Percentiles rank a stretch among this genome's conserved stretches.
phyloP scores from a whole-genome alignment of 2,888 invertebrate species.

The Patella pellucida region DNA sequence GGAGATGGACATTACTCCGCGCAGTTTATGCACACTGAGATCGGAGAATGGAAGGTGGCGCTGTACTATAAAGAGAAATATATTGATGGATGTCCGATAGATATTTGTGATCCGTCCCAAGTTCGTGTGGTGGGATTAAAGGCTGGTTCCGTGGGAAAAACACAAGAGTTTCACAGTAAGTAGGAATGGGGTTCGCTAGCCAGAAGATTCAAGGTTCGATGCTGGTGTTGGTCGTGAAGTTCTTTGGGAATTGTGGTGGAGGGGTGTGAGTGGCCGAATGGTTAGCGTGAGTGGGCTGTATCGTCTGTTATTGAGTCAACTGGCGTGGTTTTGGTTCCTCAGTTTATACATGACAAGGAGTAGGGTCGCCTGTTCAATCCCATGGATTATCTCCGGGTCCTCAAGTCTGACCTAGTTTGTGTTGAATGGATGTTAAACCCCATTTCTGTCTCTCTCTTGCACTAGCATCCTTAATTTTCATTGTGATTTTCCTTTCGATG shows the following conservation, averaged over 20 bases:
- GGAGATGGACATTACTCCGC: slow-evolving; percentile 60
- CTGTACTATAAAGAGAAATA: slow-evolving; percentile 45
- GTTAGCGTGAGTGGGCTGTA: too few relatives aligned
- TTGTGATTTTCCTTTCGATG: too few relatives aligned
- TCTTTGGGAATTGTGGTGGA: background rate
- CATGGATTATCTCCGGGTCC: too few relatives aligned
- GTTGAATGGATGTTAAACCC: too few relatives aligned
- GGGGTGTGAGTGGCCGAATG: too few relatives aligned
- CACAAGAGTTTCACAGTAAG: slow-evolving; percentile 52
- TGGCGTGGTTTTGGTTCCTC: too few relatives aligned
- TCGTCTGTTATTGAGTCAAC: too few relatives aligned
- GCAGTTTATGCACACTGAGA: slow-evolving; percentile 55
- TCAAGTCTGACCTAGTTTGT: too few relatives aligned
- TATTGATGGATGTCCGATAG: slow-evolving; percentile 55
- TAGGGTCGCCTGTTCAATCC: too few relatives aligned
- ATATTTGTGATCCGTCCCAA: slow-evolving; percentile 61
- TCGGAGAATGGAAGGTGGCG: slow-evolving; percentile 57
- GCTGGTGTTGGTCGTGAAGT: background rate
- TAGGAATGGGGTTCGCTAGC: background rate
- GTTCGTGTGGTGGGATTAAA: slow-evolving; percentile 52
- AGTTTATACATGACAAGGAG: too few relatives aligned
- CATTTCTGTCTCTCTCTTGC: too few relatives aligned
- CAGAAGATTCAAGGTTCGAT: background rate
- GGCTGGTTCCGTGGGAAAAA: slow-evolving; percentile 48
- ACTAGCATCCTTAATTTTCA: too few relatives aligned